phyloP scores from a whole-genome alignment of 2,113 vertebrate species.

The Amia ocellicauda region DNA sequence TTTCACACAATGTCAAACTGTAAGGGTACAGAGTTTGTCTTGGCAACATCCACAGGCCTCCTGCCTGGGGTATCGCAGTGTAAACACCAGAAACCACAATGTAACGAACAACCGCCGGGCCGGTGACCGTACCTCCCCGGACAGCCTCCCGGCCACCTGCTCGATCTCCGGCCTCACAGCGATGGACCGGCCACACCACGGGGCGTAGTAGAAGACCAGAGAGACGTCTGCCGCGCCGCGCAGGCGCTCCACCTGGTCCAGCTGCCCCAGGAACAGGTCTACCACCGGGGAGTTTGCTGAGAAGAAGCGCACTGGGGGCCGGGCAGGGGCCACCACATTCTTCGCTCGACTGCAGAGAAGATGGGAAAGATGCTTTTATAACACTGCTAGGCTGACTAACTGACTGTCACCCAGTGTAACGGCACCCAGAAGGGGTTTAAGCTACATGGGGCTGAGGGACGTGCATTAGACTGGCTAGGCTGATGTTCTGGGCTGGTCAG shows the following conservation, averaged over 20 bases:
- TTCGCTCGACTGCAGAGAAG: slow-evolving; percentile 74
- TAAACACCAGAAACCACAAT: too few relatives aligned
- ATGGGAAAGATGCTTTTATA: not conserved
- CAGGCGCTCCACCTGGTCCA: slow-evolving; percentile 82
- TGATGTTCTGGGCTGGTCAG: too few relatives aligned
- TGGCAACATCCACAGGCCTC: too few relatives aligned
- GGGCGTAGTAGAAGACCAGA: slow-evolving; percentile 88
- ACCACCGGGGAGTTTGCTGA: slow-evolving; percentile 73
- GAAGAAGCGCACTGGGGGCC: slow-evolving; percentile 84
- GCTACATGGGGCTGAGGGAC: too few relatives aligned
- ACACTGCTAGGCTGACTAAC: too few relatives aligned
- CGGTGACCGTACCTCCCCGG: slow-evolving; percentile 74
- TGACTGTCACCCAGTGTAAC: too few relatives aligned
- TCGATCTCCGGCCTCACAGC: slow-evolving; percentile 80
- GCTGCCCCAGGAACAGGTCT: slow-evolving; percentile 89
- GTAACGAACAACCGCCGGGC: too few relatives aligned
- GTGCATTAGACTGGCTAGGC: too few relatives aligned
- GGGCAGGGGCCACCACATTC: slow-evolving; percentile 81
- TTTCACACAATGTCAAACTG: too few relatives aligned
- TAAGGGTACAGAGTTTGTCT: too few relatives aligned
- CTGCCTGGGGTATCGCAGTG: too few relatives aligned
- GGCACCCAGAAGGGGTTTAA: too few relatives aligned
- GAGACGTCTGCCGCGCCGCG: slow-evolving; percentile 77
- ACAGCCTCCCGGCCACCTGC: slow-evolving; percentile 75
- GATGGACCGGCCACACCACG: slow-evolving; percentile 94